phyloP scores from a whole-genome alignment of 2,888 invertebrate species.

The Amblyteles armatorius region DNA sequence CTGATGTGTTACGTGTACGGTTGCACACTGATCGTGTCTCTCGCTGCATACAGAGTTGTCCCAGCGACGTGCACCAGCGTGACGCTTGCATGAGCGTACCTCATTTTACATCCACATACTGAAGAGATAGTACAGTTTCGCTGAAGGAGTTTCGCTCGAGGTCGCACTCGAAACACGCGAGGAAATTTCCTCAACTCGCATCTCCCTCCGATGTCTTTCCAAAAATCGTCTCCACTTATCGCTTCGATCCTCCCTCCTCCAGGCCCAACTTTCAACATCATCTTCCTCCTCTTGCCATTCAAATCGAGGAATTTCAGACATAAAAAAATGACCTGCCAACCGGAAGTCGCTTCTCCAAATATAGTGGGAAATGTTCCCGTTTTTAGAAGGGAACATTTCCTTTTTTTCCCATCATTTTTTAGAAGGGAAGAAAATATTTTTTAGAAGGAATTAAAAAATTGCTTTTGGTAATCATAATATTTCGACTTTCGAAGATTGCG shows the following conservation, averaged over 20 bases:
- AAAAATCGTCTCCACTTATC: background rate
- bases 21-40: background rate
- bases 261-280: background rate
- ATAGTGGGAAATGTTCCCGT: no score
- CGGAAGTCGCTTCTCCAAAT: background rate
- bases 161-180: background rate
- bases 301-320: background rate
- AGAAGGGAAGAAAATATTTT: no score
- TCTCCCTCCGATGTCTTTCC: background rate
- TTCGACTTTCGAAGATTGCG: background rate
- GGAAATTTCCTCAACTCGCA: background rate
- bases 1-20: background rate
- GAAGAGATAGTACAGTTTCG: background rate
- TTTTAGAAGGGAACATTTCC: no score
- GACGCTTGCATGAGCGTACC: background rate
- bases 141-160: background rate
- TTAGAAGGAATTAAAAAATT: background rate
- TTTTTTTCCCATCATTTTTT: no score
- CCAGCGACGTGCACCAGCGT: background rate
- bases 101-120: background rate
- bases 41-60: slow-evolving; percentile 13
- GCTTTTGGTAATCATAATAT: background rate
- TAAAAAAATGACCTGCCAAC: background rate
- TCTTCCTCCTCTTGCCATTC: background rate
- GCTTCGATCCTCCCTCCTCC: background rate